Conservation (phyloP, 1,140 invertebrate species). For the Bombus affinis region DNA sequence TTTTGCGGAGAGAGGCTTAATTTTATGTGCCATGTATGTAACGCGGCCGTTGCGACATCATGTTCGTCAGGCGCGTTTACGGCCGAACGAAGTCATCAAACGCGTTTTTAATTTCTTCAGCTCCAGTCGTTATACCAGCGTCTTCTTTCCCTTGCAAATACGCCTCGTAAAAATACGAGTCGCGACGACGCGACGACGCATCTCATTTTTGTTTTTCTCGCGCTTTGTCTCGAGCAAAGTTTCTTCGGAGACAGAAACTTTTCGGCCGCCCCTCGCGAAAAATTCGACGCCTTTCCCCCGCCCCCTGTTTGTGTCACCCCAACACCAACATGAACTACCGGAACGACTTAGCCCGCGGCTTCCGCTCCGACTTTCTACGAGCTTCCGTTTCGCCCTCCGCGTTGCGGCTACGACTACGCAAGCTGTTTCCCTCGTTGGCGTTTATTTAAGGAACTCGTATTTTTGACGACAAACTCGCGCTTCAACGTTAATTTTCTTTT, state of each 20-base stretch:
- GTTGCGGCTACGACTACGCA: not conserved
- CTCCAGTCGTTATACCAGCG: not conserved
- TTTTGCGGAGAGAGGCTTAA: not conserved
- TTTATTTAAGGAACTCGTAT: constrained; percentile 15
- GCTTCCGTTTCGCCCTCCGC: constrained; percentile 46
- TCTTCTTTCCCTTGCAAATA: not conserved
- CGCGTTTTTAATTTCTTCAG: too few relatives aligned
- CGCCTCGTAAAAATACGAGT: not conserved
- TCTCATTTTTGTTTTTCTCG: too few relatives aligned
- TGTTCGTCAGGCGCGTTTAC: too few relatives aligned
- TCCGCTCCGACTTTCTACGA: constrained; percentile 23
- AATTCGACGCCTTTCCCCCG: constrained; percentile 15
- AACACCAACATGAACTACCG: not conserved
- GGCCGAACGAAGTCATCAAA: too few relatives aligned
- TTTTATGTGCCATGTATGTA: too few relatives aligned
- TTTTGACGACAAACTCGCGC: too few relatives aligned
- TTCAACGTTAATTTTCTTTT: too few relatives aligned
- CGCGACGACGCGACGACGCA: too few relatives aligned
- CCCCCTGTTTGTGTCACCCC: not conserved
- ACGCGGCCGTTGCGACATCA: not conserved
- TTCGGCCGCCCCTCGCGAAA: not conserved
- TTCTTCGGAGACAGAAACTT: not conserved
- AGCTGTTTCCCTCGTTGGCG: not conserved
- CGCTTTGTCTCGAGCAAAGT: not conserved
- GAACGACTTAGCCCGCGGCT: constrained; percentile 31